Evolutionary conservation across 2,113 vertebrate species (phyloP).

Genomic region (Lagopus muta): DNA sequence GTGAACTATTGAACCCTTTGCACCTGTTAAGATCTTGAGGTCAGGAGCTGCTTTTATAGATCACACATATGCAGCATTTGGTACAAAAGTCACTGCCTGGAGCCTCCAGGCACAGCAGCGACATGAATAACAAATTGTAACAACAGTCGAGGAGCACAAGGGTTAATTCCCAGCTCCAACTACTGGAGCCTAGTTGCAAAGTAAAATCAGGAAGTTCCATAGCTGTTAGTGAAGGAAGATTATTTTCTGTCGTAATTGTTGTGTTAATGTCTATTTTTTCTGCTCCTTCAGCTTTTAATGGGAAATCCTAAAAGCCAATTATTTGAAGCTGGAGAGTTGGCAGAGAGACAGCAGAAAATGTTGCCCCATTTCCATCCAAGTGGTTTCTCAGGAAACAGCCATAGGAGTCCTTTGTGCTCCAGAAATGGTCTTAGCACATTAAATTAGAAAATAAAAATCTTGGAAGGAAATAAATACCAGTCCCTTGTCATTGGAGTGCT

Average conservation of each 20-base stretch:
- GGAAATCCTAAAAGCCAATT: constrained; percentile 69
- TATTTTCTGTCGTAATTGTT: constrained; percentile 42
- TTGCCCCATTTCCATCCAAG: constrained; percentile 43
- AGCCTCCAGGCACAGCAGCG: not conserved
- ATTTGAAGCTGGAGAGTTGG: constrained; percentile 66
- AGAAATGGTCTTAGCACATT: not conserved
- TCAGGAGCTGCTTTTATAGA: not conserved
- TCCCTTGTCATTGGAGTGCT: not conserved
- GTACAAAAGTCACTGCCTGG: not conserved
- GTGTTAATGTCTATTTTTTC: constrained; percentile 47
- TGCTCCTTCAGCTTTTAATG: constrained; percentile 52
- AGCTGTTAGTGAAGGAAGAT: not conserved
- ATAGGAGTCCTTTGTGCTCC: constrained; percentile 33
- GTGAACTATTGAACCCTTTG: not conserved
- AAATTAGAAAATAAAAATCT: constrained; percentile 9
- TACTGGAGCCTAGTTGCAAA: not conserved
- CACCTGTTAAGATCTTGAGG: not conserved
- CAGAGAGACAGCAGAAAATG: constrained; percentile 56
- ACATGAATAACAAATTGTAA: not conserved
- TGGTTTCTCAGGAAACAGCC: constrained; percentile 37
- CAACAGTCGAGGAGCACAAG: not conserved
- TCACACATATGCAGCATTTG: not conserved
- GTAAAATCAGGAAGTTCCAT: constrained; percentile 42
- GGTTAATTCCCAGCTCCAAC: not conserved
- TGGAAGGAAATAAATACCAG: not conserved